Evolutionary conservation across 1,140 invertebrate species (phyloP).

Genomic region (Drosophila willistoni): DNA sequence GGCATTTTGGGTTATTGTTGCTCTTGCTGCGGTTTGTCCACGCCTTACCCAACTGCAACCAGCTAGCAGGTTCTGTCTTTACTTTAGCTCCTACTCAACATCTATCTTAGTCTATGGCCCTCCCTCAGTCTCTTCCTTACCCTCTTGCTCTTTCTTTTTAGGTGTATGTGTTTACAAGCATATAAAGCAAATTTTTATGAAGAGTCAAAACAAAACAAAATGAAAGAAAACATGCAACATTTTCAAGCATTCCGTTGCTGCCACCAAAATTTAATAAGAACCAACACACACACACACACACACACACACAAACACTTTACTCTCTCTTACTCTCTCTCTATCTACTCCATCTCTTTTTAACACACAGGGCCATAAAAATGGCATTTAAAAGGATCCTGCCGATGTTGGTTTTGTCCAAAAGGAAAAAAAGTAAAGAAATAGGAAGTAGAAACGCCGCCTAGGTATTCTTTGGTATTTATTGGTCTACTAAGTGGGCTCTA

Average conservation of each 20-base stretch:
- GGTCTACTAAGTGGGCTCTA: constrained; percentile 77
- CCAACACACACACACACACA: constrained; percentile 12
- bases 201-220: constrained; percentile 41
- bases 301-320: neutral
- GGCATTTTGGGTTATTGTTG: constrained; percentile 76
- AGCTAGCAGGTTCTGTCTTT: neutral
- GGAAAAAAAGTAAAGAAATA: neutral
- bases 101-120: neutral
- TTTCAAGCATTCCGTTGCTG: constrained; percentile 51
- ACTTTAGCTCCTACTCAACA: neutral
- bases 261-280: constrained; percentile 69
- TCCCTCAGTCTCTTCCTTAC: neutral
- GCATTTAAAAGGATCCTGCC: neutral
- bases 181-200: constrained; percentile 79
- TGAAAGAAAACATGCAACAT: constrained; percentile 50
- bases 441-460: constrained; percentile 24
- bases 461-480: constrained; percentile 72
- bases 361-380: constrained; percentile 51
- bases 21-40: constrained; percentile 53
- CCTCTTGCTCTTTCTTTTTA: neutral
- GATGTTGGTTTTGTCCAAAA: neutral
- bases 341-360: neutral
- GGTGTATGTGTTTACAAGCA: constrained; percentile 52
- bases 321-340: too few species aligned
- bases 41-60: constrained; percentile 41